phyloP scores from a whole-genome alignment of 2,113 vertebrate species.

The Dasyprocta punctata region DNA sequence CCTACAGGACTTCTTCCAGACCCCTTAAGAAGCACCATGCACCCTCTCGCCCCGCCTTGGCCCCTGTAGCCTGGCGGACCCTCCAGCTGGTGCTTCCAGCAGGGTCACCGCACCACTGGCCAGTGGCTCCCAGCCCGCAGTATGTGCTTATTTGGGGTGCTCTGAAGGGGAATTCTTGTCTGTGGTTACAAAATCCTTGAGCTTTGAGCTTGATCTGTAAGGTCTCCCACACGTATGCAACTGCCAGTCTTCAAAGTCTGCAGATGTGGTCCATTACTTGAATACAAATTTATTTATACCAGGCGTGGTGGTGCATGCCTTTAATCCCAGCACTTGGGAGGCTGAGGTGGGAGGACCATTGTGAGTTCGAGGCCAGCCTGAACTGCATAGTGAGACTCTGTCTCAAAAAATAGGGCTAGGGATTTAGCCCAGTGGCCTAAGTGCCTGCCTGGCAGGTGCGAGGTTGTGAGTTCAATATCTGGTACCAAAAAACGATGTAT shows the following conservation, averaged over 20 bases:
- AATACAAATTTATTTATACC: too few species aligned
- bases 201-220: background rate
- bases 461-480: too few species aligned
- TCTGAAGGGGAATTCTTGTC: background rate
- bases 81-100: background rate
- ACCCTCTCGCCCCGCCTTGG: accelerated
- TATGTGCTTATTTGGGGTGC: background rate
- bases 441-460: too few species aligned
- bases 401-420: too few species aligned
- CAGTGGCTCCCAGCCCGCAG: background rate
- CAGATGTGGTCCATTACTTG: background rate
- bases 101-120: background rate
- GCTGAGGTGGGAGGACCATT: too few species aligned
- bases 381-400: too few species aligned
- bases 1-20: background rate
- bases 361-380: too few species aligned
- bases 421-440: too few species aligned
- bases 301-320: too few species aligned
- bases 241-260: background rate
- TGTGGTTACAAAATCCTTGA: background rate
- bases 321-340: too few species aligned
- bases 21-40: background rate
- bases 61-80: background rate
- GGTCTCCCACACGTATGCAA: background rate
- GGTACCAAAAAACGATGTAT: too few species aligned